phyloP scores from a whole-genome alignment of 1,140 invertebrate species.

The Heliconius eleuchia region DNA sequence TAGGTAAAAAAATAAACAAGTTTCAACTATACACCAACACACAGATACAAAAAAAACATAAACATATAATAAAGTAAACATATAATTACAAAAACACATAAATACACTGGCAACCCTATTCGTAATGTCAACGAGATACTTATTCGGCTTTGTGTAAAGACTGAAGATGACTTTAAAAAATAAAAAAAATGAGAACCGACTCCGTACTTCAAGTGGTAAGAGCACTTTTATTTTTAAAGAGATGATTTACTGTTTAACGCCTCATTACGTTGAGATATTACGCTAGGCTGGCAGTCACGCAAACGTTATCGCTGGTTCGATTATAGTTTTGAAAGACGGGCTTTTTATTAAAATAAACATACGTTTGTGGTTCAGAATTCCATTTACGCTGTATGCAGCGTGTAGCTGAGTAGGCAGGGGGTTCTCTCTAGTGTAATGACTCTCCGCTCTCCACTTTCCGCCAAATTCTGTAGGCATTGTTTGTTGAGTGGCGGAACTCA shows the following conservation, averaged over 20 bases:
- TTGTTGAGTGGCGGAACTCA: too few relatives aligned
- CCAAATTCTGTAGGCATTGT: too few relatives aligned
- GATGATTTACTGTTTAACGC: conserved; percentile 30
- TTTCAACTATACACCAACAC: background rate
- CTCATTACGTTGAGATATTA: conserved; percentile 23
- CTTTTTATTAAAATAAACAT: background rate
- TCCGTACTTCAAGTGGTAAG: conserved; percentile 19
- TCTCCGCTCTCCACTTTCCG: too few relatives aligned
- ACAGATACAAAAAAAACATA: background rate
- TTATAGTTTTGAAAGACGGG: background rate
- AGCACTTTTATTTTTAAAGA: conserved; percentile 19
- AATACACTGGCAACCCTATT: conserved; percentile 18
- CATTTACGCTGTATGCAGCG: too few relatives aligned
- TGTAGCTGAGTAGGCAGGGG: too few relatives aligned
- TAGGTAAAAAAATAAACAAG: background rate
- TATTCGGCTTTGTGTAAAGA: conserved; percentile 20
- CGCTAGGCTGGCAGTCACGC: conserved; percentile 12
- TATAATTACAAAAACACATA: background rate
- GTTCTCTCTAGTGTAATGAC: too few relatives aligned
- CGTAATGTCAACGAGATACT: conserved; percentile 22
- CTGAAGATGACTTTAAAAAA: conserved; percentile 23
- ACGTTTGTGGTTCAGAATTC: background rate
- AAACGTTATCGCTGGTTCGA: conserved; percentile 15
- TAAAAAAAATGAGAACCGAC: conserved; percentile 17
- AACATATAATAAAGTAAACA: conserved; percentile 11